Base-by-base conservation (phyloP, 2,888 invertebrate genomes). In the Cheilosia pagana region DNA sequence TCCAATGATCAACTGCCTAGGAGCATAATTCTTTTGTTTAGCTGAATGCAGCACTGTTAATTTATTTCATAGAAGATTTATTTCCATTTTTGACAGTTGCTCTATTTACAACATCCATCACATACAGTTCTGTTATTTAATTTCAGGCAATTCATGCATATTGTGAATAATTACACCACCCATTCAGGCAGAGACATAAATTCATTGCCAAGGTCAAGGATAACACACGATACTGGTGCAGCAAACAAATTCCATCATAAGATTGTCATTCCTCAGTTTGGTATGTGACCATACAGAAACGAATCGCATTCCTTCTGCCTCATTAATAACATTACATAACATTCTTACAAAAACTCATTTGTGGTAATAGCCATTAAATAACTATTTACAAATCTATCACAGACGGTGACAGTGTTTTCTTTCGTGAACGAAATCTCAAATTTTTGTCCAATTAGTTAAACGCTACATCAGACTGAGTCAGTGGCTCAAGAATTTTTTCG, bases 121-220 rank as follows among this genome's bases (percentile, higher is more conserved):
- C 12, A 12, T 35, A 35, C 35, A 35, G 3, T 35, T 12, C 3
- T 10, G 12, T 12, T 25, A 50, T 12, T 5, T 14, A 14, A 23
- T 16, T 43, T 43, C 12, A 50, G 14, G 21, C 6, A 14, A 50
- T 12, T 12, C 4, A 12, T 39, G n/a, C n/a, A 21, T 23, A 14
- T 21, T 35, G 23, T 31, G 1, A 12, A 8, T 41, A 7, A 23
- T 50, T 8, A 3, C 12, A 48, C 10, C 1, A 0, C 35, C n/a
- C 7, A 23, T 28, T 28, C 14, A 21, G 3, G 31, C 16, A 1
- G n/a, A 16, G 16, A 50, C 4, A 50, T n/a, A 63, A 78, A 63
- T 79, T 75, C 81, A 85, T 52, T 81, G 76, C 67, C 75, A 85
- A 85, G 79, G 70, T 85, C 85, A 81, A 81, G 67, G 75, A 75